Evolutionary conservation across 2,888 invertebrate genomes (phyloP).

Genomic region (Lissocephala sabroskyi): DNA sequence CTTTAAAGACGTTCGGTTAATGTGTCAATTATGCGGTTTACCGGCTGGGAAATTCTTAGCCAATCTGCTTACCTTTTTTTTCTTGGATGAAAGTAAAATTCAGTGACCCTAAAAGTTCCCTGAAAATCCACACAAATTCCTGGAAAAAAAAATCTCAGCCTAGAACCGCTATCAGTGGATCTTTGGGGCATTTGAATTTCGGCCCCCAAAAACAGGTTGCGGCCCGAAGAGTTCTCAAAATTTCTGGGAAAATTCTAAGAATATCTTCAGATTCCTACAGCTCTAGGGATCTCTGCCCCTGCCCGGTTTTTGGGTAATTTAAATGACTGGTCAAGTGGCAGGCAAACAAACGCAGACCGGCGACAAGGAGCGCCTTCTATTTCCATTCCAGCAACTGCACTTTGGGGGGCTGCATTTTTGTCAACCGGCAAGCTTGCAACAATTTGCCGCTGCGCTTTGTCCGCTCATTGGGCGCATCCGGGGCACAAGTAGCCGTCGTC

Average conservation of each 20-base stretch:
- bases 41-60: slow-evolving; percentile 13
- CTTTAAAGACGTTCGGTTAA: slow-evolving; percentile 50
- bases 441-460: slow-evolving; percentile 64
- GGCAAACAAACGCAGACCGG: slow-evolving; percentile 14
- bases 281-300: no score
- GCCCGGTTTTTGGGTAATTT: slow-evolving; percentile 32
- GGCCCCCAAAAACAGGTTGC: slow-evolving; percentile 23
- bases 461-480: slow-evolving; percentile 66
- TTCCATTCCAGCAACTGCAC: no score
- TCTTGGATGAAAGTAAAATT: no score
- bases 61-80: no score
- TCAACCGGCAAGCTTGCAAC: slow-evolving; percentile 32
- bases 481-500: slow-evolving; percentile 25
- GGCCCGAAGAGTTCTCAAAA: slow-evolving; percentile 41
- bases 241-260: slow-evolving; percentile 51
- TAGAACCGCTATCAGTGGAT: no score
- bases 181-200: no score
- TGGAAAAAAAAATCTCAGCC: no score
- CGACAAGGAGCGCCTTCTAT: neutral
- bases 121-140: no score
- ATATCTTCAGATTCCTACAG: no score
- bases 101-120: no score
- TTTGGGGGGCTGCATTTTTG: no score
- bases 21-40: slow-evolving; percentile 62
- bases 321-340: slow-evolving; percentile 47